These are phyloP conservation scores for Helobdella robusta DNA, from an alignment of 2,888 invertebrate species.

Conservation along the genomic window DNA sequence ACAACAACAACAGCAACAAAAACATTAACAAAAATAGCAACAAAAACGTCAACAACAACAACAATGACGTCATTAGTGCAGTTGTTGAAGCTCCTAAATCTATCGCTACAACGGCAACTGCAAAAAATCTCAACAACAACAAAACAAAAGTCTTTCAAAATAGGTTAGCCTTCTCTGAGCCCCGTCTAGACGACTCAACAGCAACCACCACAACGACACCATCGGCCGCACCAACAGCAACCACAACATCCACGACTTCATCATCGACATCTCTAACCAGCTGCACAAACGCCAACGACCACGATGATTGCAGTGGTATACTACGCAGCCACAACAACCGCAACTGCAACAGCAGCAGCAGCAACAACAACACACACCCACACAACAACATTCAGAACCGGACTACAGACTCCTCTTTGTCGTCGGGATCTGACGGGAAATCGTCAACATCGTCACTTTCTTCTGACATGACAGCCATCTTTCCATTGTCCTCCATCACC, in stretches of 20 bases:
- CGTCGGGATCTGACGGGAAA: not conserved
- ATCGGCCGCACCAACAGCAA: too few relatives aligned
- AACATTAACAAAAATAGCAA: not conserved
- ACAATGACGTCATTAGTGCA: not conserved
- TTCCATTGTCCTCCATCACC: too few relatives aligned
- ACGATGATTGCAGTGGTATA: too few relatives aligned
- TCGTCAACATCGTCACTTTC: slow-evolving; percentile 8
- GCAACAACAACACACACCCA: not conserved
- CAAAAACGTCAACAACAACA: not conserved
- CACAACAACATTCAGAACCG: not conserved
- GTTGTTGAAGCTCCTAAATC: too few relatives aligned
- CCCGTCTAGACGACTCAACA: too few relatives aligned
- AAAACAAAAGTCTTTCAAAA: not conserved
- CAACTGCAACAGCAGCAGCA: slow-evolving; percentile 9
- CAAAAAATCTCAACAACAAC: not conserved
- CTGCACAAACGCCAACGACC: too few relatives aligned
- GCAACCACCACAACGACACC: too few relatives aligned
- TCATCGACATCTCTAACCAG: too few relatives aligned
- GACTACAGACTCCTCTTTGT: not conserved
- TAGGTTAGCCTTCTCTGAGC: not conserved
- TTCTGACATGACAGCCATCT: not conserved
- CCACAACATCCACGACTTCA: too few relatives aligned
- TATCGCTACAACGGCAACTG: not conserved
- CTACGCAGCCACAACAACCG: too few relatives aligned
- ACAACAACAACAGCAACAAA: too few relatives aligned